A percentile compares a stretch with the other conserved stretches of the same genome.
Evolutionary conservation across 1,140 invertebrate species (phyloP).

Genomic region (Bombus ignitus): DNA sequence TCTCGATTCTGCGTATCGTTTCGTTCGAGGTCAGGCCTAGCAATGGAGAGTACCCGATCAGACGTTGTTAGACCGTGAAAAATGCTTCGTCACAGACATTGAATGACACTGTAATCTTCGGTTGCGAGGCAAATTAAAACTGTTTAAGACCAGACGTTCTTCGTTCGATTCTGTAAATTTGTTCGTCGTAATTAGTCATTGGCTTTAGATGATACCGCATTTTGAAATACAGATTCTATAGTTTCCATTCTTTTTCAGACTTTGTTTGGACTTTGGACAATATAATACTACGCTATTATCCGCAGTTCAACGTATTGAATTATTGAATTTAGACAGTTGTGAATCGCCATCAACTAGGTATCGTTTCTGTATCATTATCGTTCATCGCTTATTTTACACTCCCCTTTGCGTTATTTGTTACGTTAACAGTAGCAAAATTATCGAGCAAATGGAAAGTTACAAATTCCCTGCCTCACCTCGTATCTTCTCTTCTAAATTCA

Average conservation of each 20-base stretch:
- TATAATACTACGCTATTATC: background rate
- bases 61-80: constrained; percentile 6
- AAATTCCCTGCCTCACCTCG: background rate
- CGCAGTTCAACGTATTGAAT: background rate
- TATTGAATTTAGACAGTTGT: background rate
- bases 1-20: constrained; percentile 15
- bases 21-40: background rate
- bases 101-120: background rate
- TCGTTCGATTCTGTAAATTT: background rate
- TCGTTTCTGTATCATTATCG: too few species aligned
- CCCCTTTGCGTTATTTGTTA: background rate
- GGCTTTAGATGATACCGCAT: background rate
- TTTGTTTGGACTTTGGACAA: background rate
- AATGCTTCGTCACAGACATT: constrained; percentile 10
- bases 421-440: background rate
- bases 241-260: background rate
- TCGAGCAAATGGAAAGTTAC: background rate
- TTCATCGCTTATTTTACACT: background rate
- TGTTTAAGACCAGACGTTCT: background rate
- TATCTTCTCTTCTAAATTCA: background rate
- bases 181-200: background rate
- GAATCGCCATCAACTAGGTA: background rate
- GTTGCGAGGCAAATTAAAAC: background rate
- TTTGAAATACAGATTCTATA: background rate
- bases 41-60: background rate